phyloP scores from a whole-genome alignment of 2,888 invertebrate genomes.

The Machimus atricapillus region DNA sequence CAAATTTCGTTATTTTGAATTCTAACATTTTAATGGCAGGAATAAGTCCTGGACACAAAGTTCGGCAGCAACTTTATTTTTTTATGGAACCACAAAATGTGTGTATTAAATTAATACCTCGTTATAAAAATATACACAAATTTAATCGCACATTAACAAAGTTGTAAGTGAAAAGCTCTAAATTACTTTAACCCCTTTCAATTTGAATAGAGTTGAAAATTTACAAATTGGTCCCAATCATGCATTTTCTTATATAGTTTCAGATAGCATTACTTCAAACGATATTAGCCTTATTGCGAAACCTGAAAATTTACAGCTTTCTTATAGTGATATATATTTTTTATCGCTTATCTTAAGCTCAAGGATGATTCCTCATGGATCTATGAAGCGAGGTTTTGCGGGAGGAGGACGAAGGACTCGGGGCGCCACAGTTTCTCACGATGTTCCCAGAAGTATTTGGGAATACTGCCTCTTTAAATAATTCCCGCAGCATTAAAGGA shows the following conservation, averaged over 20 bases:
- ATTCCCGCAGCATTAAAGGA: not conserved
- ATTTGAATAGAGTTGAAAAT: not conserved
- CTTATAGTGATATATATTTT: not conserved
- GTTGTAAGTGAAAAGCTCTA: not conserved
- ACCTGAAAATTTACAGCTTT: not conserved
- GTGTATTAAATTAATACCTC: too few species aligned
- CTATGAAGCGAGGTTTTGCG: not conserved
- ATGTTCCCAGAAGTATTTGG: slow-evolving; percentile 5
- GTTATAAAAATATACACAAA: too few species aligned
- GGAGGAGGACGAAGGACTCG: not conserved
- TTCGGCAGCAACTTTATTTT: too few species aligned
- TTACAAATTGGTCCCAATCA: not conserved
- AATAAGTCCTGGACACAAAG: too few species aligned
- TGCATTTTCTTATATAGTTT: not conserved
- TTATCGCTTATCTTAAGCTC: not conserved
- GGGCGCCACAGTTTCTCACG: not conserved
- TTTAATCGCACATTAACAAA: too few species aligned
- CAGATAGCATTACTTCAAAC: not conserved
- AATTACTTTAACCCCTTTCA: not conserved
- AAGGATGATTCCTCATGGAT: not conserved
- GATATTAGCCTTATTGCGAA: not conserved
- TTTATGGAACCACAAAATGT: too few species aligned
- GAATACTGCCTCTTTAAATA: not conserved
- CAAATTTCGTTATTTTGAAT: too few species aligned
- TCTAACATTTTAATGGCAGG: too few species aligned